These are phyloP conservation scores for Aurelia aurita DNA, from an alignment of 30 jellyfish, hydroid and myxozoan genomes.

Conservation along the genomic window DNA sequence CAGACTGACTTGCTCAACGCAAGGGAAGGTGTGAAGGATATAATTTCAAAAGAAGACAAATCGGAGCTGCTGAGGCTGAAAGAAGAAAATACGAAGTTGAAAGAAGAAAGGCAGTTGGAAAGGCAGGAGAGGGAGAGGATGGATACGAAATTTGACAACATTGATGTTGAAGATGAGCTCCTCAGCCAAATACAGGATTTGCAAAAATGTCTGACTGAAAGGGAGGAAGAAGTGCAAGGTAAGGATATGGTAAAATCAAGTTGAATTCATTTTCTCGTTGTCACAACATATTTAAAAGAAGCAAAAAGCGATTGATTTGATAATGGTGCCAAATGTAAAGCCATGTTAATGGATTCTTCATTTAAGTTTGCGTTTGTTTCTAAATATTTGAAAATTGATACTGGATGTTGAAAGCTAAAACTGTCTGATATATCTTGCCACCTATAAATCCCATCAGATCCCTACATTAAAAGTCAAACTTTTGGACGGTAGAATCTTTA, in stretches of 20 bases:
- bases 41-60: background rate
- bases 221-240: constrained; percentile 9
- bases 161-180: constrained; percentile 20
- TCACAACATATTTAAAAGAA: background rate
- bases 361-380: too few species aligned
- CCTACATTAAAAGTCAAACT: too few species aligned
- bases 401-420: too few species aligned
- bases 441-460: too few species aligned
- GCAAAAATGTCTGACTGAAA: background rate
- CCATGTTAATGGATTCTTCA: too few species aligned
- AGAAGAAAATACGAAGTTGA: constrained; percentile 7
- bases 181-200: constrained; percentile 7
- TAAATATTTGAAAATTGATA: too few species aligned
- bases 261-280: background rate
- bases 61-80: background rate
- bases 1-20: background rate
- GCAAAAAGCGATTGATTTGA: background rate
- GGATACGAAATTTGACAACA: constrained; percentile 5
- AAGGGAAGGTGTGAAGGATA: background rate
- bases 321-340: too few species aligned
- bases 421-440: too few species aligned
- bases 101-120: constrained; percentile 56
- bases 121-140: constrained; percentile 25
- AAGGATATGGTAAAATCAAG: background rate
- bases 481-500: too few species aligned